A percentile compares a stretch with the other conserved stretches of the same genome.
phyloP scores from a whole-genome alignment of 2,797 vertebrate species.

The Trachops cirrhosus region DNA sequence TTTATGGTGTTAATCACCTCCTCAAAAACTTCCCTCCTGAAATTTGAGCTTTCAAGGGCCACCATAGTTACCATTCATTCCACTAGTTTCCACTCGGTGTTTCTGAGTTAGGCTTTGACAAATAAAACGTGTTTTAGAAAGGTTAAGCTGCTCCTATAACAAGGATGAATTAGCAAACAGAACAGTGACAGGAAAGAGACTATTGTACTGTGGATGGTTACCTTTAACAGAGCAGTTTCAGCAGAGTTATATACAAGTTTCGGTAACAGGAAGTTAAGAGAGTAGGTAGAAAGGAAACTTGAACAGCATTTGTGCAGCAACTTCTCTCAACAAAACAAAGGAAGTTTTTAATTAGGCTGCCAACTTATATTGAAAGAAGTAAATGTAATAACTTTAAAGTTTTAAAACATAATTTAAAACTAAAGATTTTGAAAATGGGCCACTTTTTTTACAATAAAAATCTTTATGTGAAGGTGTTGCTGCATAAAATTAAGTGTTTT shows the following conservation, averaged over 20 bases:
- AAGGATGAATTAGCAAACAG: neutral
- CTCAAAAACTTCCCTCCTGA: neutral
- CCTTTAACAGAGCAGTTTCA: neutral
- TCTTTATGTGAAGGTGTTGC: neutral
- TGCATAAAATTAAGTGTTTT: neutral
- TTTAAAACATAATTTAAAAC: neutral
- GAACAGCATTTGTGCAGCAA: neutral
- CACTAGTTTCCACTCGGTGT: neutral
- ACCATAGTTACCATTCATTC: neutral
- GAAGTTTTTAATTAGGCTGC: neutral
- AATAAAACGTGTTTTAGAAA: constrained; percentile 44
- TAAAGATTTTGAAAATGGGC: constrained; percentile 7
- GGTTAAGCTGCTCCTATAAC: constrained; percentile 22
- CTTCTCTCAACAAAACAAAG: neutral
- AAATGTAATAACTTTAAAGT: neutral
- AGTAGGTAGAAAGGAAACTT: neutral
- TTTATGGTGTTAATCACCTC: neutral
- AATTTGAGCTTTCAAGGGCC: neutral
- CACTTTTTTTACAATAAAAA: neutral
- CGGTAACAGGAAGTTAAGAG: neutral
- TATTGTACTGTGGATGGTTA: neutral
- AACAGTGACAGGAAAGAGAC: constrained; percentile 28
- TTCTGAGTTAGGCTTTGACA: neutral
- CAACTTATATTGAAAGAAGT: constrained; percentile 10
- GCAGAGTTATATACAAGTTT: neutral